Evolutionary conservation across 2,113 vertebrate genomes (phyloP).

Genomic region (Anolis sagrei): DNA sequence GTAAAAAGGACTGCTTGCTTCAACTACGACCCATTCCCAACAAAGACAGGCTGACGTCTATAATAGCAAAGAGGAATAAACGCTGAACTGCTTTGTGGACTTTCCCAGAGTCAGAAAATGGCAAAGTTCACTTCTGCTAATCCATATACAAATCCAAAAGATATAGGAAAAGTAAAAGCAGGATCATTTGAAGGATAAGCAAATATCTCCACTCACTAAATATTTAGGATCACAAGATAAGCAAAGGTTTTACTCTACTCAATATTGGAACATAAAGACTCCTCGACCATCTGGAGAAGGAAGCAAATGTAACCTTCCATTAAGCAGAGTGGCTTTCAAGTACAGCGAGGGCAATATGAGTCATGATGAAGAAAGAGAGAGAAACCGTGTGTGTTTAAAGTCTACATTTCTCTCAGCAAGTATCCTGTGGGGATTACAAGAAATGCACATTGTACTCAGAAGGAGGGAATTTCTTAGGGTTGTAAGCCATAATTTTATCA

Average conservation of each 20-base stretch:
- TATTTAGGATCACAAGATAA: background rate
- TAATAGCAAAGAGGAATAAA: too few relatives aligned
- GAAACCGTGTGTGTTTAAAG: background rate
- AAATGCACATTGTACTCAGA: slow-evolving; percentile 23
- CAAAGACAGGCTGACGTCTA: background rate
- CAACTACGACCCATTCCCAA: background rate
- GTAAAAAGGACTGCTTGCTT: background rate
- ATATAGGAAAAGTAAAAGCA: background rate
- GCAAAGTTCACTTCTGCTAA: background rate
- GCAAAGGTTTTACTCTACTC: background rate
- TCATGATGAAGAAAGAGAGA: slow-evolving; percentile 41
- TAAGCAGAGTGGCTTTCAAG: background rate
- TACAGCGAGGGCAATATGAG: slow-evolving; percentile 40
- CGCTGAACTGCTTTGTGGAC: background rate
- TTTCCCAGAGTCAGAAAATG: too few relatives aligned
- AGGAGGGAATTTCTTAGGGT: slow-evolving; percentile 46
- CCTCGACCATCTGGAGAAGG: background rate
- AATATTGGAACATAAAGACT: background rate
- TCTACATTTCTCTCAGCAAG: slow-evolving; percentile 25
- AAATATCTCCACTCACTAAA: slow-evolving; percentile 12
- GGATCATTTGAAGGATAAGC: background rate
- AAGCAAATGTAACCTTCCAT: background rate
- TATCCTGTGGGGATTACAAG: slow-evolving; percentile 50
- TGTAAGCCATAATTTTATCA: slow-evolving; percentile 16
- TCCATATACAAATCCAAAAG: background rate